These are phyloP conservation scores for Lasioglossum villosulum DNA, from an alignment of 2,888 invertebrate genomes.

Conservation along the genomic window DNA sequence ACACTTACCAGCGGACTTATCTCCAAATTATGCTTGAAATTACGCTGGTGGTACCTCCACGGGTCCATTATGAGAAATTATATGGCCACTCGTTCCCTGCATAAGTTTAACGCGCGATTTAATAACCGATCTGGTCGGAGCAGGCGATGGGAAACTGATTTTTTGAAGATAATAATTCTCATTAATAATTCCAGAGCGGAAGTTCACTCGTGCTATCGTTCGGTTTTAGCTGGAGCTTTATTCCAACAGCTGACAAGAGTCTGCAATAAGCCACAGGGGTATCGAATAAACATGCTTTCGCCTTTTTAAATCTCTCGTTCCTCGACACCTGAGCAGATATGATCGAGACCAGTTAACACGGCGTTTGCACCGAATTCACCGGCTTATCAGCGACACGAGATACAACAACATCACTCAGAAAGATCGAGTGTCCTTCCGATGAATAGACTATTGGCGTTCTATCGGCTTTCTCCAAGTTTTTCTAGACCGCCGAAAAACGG, in stretches of 20 bases:
- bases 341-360: no score
- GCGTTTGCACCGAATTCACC: not conserved
- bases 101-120: constrained; percentile 25
- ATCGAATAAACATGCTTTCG: not conserved
- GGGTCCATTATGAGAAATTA: constrained; percentile 49
- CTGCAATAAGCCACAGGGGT: no score
- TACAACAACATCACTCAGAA: not conserved
- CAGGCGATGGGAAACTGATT: constrained; percentile 18
- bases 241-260: no score
- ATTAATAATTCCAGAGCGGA: not conserved
- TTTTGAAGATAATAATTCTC: not conserved
- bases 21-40: constrained; percentile 49
- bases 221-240: no score
- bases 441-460: not conserved
- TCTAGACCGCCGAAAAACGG: not conserved
- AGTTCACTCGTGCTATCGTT: not conserved
- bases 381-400: not conserved
- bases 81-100: constrained; percentile 2
- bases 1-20: constrained; percentile 50
- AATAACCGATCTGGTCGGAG: constrained; percentile 28
- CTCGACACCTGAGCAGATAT: not conserved
- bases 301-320: not conserved
- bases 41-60: constrained; percentile 28
- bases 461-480: constrained; percentile 13
- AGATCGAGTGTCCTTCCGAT: not conserved